Percentiles rank a stretch among this genome's conserved stretches.
These are phyloP conservation scores for Drosophila prostipennis DNA, from an alignment of 2,888 invertebrate genomes.

Conservation along the genomic window DNA sequence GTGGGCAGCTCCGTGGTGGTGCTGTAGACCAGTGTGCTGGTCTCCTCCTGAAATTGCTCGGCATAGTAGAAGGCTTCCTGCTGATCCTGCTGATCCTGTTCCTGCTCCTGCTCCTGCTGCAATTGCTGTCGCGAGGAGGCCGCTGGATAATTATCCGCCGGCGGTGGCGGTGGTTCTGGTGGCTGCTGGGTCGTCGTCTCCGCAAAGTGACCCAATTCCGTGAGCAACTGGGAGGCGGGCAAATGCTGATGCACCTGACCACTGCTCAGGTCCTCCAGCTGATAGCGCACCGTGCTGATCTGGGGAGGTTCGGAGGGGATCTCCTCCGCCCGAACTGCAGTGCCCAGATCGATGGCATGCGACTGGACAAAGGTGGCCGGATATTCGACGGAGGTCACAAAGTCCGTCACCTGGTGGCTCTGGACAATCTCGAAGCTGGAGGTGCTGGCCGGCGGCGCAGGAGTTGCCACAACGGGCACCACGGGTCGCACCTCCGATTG, in stretches of 20 bases:
- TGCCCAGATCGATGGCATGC: slow-evolving; percentile 84
- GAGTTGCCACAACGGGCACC: slow-evolving; percentile 44
- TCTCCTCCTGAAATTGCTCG: slow-evolving; percentile 57
- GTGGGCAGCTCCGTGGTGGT: slow-evolving; percentile 48
- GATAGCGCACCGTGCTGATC: slow-evolving; percentile 71
- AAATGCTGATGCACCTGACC: slow-evolving; percentile 70
- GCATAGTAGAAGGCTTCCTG: slow-evolving; percentile 50
- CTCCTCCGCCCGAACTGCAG: slow-evolving; percentile 21
- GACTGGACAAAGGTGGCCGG: slow-evolving; percentile 88
- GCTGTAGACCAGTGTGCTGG: slow-evolving; percentile 35
- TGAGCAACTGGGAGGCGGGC: slow-evolving; percentile 79
- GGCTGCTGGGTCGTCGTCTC: slow-evolving; percentile 56
- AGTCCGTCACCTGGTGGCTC: slow-evolving; percentile 89
- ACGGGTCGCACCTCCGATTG: slow-evolving; percentile 78
- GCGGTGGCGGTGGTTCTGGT: slow-evolving; percentile 48
- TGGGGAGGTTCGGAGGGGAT: slow-evolving; percentile 13
- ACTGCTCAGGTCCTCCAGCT: slow-evolving; percentile 70
- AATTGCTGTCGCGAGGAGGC: slow-evolving; percentile 71
- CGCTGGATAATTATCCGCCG: slow-evolving; percentile 73
- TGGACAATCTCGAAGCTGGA: slow-evolving; percentile 83
- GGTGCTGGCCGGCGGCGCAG: slow-evolving; percentile 28
- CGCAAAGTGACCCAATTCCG: slow-evolving; percentile 67
- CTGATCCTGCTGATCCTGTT: slow-evolving; percentile 46
- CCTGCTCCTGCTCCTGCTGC: slow-evolving; percentile 51
- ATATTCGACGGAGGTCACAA: slow-evolving; percentile 89